A percentile compares a stretch with the other conserved stretches of the same genome.
Evolutionary conservation across 2,113 vertebrate species (phyloP).

Genomic region (Syngnathus scovelli): DNA sequence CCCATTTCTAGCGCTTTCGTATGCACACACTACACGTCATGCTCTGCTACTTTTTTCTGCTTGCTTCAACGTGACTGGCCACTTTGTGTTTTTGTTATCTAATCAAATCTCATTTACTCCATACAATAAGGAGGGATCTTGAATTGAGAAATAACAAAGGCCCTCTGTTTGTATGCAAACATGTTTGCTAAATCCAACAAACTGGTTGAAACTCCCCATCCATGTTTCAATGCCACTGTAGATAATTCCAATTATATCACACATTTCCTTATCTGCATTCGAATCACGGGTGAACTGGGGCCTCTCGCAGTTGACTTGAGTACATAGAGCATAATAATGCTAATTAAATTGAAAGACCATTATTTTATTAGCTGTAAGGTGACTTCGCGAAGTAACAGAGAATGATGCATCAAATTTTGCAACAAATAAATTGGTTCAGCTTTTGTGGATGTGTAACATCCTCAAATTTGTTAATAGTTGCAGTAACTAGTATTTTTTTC

Average conservation of each 20-base stretch:
- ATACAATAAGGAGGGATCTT: background rate
- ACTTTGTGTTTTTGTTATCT: background rate
- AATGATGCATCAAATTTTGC: background rate
- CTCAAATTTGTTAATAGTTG: background rate
- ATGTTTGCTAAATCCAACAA: background rate
- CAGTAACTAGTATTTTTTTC: background rate
- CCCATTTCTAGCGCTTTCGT: background rate
- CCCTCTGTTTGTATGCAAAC: background rate
- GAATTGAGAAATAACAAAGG: background rate
- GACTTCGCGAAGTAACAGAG: background rate
- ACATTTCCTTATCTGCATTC: too few relatives aligned
- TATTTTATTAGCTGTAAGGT: background rate
- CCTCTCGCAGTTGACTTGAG: background rate
- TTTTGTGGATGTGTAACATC: background rate
- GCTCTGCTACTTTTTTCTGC: background rate
- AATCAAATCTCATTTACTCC: background rate
- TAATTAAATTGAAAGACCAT: background rate
- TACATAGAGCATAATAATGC: background rate
- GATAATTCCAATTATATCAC: background rate
- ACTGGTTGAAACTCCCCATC: background rate
- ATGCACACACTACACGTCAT: background rate
- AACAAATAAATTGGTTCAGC: background rate
- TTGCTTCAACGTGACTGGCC: background rate
- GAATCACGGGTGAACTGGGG: background rate
- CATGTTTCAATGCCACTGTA: background rate